Evolutionary conservation across 2,888 invertebrate genomes (phyloP).

Genomic region (Adelphocoris suturalis): DNA sequence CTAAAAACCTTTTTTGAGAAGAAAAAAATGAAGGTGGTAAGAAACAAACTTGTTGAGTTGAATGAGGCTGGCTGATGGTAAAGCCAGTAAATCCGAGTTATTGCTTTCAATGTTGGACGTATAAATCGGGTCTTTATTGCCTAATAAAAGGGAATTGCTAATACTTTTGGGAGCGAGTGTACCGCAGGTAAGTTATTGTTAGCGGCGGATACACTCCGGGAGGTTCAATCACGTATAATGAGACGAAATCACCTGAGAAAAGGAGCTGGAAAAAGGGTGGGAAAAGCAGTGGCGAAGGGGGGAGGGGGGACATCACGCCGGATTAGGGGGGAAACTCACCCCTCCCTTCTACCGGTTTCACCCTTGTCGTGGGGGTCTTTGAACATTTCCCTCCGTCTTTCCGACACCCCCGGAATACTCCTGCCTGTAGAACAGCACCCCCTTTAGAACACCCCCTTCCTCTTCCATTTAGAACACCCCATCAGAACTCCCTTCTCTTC

Average conservation of each 20-base stretch:
- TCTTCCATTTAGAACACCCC: not conserved
- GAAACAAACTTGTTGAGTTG: constrained; percentile 3
- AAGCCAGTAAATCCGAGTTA: not conserved
- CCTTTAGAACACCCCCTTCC: constrained; percentile 8
- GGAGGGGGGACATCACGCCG: constrained; percentile 32
- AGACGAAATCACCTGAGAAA: constrained; percentile 33
- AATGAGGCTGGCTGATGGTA: not conserved
- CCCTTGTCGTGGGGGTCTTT: constrained; percentile 8
- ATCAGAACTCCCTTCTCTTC: not conserved
- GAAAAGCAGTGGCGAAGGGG: too few relatives aligned
- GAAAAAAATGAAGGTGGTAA: not conserved
- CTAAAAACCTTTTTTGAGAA: too few relatives aligned
- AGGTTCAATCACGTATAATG: constrained; percentile 45
- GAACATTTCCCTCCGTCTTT: constrained; percentile 4
- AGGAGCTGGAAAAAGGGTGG: not conserved
- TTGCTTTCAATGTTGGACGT: not conserved
- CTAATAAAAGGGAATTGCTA: constrained; percentile 11
- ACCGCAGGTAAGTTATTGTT: constrained; percentile 22
- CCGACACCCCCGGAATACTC: not conserved
- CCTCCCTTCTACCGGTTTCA: too few relatives aligned
- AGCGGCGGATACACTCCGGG: not conserved
- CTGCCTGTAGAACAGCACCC: too few relatives aligned
- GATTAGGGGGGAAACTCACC: constrained; percentile 53
- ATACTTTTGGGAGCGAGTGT: constrained; percentile 9
- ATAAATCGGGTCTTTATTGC: constrained; percentile 3